Base-by-base conservation (phyloP, 2,888 invertebrate genomes). In the Volucella bombylans region DNA sequence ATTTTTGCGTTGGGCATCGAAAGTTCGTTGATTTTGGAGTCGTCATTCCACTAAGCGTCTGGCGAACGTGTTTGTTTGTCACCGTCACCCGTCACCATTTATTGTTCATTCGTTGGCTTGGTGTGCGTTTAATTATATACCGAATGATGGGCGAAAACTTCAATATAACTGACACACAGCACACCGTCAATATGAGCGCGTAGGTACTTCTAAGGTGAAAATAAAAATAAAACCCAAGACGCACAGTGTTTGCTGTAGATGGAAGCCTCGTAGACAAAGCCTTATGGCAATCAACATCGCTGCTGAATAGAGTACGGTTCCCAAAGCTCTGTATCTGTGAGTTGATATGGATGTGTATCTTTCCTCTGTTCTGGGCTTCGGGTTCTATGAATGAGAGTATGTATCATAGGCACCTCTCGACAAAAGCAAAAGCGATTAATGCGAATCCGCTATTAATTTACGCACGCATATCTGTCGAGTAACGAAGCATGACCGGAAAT, bases 401-500 rank as follows among this genome's bases (percentile, higher is more conserved):
- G 31, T 31, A n/a, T n/a, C n/a, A n/a, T n/a, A 31, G 31, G 31
- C 1, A 14, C 15, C 50, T 15, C 45, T 74, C 41, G 55, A 47
- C 39, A 67, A 55, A 82, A 82, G 71, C 77, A 82, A 72, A 77
- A 65, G 65, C 82, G 82, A 82, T 82, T 77, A 68, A 68, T 78
- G 68, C 45, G 72, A 68, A 72, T 78, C 31, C 68, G 68, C 67
- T 55, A 68, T 57, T 61, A 23, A 43, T 47, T 62, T 62, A 47
- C 31, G 31, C 31, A 6, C 62, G 62, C 62, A 23, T 62, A 62
- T 62, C 47, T 62, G 47, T 15, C 47, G 31, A 43, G 23, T 45
- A 23, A 23, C 47, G 62, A 62, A 62, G 67, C 68, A 68, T 82
- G 78, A 78, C 72, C 78, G 82, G 72, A 82, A 68, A 78, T 73